Conservation (phyloP, 2,113 vertebrate genomes). For the Hystrix cristata region DNA sequence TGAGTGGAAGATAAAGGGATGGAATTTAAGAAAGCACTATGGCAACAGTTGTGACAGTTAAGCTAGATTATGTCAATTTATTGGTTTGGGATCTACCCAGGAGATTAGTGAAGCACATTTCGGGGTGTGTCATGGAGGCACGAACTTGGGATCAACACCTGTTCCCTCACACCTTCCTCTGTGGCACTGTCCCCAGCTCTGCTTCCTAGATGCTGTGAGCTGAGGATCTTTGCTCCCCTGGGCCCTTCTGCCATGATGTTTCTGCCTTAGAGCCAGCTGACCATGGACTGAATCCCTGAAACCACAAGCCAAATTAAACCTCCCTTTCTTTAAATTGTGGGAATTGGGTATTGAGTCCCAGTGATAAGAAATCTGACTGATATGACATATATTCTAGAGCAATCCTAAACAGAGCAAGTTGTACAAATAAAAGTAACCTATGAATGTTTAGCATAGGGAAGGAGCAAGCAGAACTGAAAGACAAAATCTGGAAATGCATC, state of each 20-base stretch:
- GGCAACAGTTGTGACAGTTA: not conserved
- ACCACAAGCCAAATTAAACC: not conserved
- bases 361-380: not conserved
- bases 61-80: not conserved
- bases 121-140: not conserved
- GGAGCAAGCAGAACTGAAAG: not conserved
- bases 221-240: not conserved
- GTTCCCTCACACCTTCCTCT: not conserved
- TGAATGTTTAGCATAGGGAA: fast-evolving
- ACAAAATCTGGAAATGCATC: too few relatives aligned
- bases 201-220: not conserved
- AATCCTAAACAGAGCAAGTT: too few relatives aligned
- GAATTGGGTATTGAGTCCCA: not conserved
- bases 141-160: not conserved
- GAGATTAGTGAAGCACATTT: not conserved
- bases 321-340: not conserved
- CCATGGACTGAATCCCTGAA: not conserved
- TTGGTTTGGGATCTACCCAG: not conserved
- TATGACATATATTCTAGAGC: not conserved
- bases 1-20: not conserved
- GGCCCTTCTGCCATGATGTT: not conserved
- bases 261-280: not conserved
- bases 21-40: not conserved
- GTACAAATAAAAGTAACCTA: not conserved
- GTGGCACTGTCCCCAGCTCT: not conserved